These are phyloP conservation scores for Clepsis dumicolana DNA, from an alignment of 2,888 invertebrate species.

Conservation along the genomic window DNA sequence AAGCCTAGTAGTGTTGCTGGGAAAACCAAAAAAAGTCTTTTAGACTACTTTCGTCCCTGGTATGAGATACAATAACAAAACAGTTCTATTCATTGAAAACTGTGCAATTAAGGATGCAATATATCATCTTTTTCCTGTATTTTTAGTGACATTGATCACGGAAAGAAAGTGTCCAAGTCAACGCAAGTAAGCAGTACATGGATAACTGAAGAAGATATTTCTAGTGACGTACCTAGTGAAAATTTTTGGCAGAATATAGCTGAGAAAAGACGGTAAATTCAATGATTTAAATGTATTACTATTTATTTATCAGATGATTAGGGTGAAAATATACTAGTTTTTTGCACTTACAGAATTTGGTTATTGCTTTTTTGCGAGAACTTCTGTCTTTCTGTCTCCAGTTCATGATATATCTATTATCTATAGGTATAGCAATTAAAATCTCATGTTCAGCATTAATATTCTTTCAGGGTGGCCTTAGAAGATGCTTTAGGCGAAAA, in stretches of 20 bases:
- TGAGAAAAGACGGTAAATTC: constrained; percentile 50
- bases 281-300: background rate
- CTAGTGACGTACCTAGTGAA: constrained; percentile 46
- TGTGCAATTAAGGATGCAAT: too few relatives aligned
- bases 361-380: too few relatives aligned
- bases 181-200: constrained; percentile 49
- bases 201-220: constrained; percentile 46
- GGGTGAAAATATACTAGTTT: too few relatives aligned
- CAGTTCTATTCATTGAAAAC: too few relatives aligned
- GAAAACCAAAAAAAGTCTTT: constrained; percentile 39
- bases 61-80: constrained; percentile 3
- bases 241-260: constrained; percentile 52
- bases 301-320: too few relatives aligned
- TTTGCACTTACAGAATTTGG: too few relatives aligned
- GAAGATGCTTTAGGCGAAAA: constrained; percentile 52
- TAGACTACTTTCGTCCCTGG: constrained; percentile 44
- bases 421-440: too few relatives aligned
- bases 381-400: too few relatives aligned
- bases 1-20: constrained; percentile 9
- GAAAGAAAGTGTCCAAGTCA: constrained; percentile 45
- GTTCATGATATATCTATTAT: too few relatives aligned
- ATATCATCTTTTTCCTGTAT: too few relatives aligned
- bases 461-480: constrained; percentile 48
- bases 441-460: background rate
- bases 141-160: constrained; percentile 36